A percentile compares a stretch with the other conserved stretches of the same genome.
phyloP scores from a whole-genome alignment of 2,888 invertebrate genomes.

The Myopa tessellatipennis region DNA sequence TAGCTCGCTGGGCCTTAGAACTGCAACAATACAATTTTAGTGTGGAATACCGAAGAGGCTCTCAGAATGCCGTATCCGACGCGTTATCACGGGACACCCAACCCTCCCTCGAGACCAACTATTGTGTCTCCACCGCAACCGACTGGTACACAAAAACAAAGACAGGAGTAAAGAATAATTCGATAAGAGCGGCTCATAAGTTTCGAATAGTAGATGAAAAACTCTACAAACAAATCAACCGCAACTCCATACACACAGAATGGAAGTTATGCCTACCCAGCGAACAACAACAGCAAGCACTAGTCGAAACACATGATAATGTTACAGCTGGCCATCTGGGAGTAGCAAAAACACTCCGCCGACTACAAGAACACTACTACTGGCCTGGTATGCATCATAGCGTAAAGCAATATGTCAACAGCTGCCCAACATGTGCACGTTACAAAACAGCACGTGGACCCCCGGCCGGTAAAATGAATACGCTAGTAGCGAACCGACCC shows the following conservation, averaged over 20 bases:
- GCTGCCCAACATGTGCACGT: background rate
- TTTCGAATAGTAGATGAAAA: too few relatives aligned
- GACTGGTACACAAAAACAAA: background rate
- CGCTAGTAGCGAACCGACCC: too few relatives aligned
- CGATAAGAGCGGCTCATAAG: background rate
- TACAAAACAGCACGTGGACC: too few relatives aligned
- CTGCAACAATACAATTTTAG: conserved; percentile 36
- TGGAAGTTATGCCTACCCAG: background rate
- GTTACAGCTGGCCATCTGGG: conserved; percentile 9
- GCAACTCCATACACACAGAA: background rate
- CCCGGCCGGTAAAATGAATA: too few relatives aligned
- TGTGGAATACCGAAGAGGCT: too few relatives aligned
- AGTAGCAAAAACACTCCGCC: background rate
- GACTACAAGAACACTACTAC: background rate
- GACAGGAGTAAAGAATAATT: background rate
- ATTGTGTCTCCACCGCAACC: background rate
- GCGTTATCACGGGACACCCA: too few relatives aligned
- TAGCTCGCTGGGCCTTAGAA: conserved; percentile 44
- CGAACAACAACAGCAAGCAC: background rate
- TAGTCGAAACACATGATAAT: background rate
- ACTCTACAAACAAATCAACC: background rate
- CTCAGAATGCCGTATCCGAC: too few relatives aligned
- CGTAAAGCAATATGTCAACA: background rate
- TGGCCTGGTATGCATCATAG: background rate
- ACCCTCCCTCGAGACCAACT: background rate